Percentiles rank a stretch among this genome's conserved stretches.
Evolutionary conservation across 2,797 vertebrate genomes (phyloP).

Genomic region (Rhabdomys pumilio): DNA sequence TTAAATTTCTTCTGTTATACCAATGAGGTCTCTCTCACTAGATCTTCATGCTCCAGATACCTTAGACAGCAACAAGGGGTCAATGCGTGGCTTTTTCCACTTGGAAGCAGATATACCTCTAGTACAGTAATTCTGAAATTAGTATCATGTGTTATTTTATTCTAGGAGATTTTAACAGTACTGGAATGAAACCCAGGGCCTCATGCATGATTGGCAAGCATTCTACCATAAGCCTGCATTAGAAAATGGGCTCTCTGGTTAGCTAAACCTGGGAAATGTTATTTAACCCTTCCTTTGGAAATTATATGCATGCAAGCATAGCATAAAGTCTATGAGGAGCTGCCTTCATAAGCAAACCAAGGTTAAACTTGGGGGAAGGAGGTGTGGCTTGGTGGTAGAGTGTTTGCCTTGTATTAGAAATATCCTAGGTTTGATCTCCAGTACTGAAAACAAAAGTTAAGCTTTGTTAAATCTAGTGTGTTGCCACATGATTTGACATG

Average conservation of each 20-base stretch:
- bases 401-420: neutral
- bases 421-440: neutral
- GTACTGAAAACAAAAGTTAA: neutral
- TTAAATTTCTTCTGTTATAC: constrained; percentile 9
- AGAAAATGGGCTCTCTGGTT: constrained; percentile 25
- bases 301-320: neutral
- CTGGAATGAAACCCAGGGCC: neutral
- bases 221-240: neutral
- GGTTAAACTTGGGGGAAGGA: neutral
- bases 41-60: neutral
- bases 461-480: neutral
- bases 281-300: neutral
- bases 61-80: neutral
- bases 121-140: constrained; percentile 8
- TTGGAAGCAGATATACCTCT: neutral
- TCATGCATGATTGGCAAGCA: neutral
- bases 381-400: neutral
- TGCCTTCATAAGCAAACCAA: constrained; percentile 12
- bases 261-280: constrained; percentile 3
- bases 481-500: neutral
- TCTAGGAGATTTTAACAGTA: neutral
- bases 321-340: neutral
- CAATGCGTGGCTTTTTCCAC: neutral
- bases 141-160: constrained; percentile 5
- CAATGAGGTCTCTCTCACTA: neutral